Conservation (phyloP, 2,113 vertebrate species). For the Pelobates fuscus region DNA sequence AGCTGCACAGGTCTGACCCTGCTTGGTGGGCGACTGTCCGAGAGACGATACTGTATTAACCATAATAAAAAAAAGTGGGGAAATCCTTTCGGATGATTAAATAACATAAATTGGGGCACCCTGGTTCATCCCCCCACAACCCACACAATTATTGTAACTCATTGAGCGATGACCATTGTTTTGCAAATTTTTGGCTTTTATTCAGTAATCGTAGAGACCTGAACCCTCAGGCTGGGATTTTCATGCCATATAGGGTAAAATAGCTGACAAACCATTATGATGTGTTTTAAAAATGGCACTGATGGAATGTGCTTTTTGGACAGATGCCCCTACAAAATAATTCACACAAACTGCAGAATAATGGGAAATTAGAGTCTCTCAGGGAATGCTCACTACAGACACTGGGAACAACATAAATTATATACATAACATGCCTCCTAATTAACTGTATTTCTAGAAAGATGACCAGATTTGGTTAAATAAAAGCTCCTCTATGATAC, state of each 20-base stretch:
- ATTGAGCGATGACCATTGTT: background rate
- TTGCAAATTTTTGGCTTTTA: constrained; percentile 14
- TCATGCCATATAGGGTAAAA: constrained; percentile 38
- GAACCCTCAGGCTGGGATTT: background rate
- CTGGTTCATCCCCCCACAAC: too few relatives aligned
- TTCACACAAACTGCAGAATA: constrained; percentile 1
- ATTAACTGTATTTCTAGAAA: background rate
- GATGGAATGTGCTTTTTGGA: constrained; percentile 44
- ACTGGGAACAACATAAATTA: constrained; percentile 34
- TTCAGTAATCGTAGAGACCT: background rate
- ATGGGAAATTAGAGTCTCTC: constrained; percentile 23
- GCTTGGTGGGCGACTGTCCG: too few relatives aligned
- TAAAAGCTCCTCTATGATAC: background rate
- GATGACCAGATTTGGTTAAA: background rate
- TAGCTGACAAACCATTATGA: constrained; percentile 21
- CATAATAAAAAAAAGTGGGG: too few relatives aligned
- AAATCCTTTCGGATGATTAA: too few relatives aligned
- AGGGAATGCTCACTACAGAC: constrained; percentile 18
- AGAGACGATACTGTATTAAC: too few relatives aligned
- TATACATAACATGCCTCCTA: background rate
- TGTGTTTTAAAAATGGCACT: constrained; percentile 44
- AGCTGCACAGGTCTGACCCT: too few relatives aligned
- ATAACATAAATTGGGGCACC: too few relatives aligned
- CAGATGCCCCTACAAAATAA: constrained; percentile 30
- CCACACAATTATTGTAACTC: too few relatives aligned